Conservation (phyloP, 2,888 invertebrate species). For the Pammene aurita region DNA sequence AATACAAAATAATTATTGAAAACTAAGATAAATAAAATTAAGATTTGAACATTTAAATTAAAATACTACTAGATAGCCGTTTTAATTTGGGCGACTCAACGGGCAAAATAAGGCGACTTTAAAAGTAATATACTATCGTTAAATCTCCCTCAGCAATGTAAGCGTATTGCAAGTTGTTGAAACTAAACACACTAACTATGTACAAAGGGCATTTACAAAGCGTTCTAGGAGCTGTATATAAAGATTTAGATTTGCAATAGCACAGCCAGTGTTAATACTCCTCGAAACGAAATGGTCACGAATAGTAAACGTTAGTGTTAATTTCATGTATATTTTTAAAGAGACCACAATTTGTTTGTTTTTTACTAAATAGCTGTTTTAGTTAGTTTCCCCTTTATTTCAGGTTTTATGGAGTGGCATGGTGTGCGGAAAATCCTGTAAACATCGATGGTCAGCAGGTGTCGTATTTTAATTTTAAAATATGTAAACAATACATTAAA, state of each 20-base stretch:
- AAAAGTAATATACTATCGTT: background rate
- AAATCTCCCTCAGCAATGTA: conserved; percentile 8
- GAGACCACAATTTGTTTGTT: background rate
- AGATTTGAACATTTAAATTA: too few species aligned
- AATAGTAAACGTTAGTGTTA: conserved; percentile 25
- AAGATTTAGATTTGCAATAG: conserved; percentile 20
- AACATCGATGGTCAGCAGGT: too few species aligned
- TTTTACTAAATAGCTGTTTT: background rate
- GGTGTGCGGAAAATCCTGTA: too few species aligned
- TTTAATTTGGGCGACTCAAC: too few species aligned
- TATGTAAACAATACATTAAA: too few species aligned
- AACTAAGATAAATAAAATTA: too few species aligned
- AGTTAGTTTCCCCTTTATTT: too few species aligned
- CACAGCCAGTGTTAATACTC: conserved; percentile 22
- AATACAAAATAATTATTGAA: too few species aligned
- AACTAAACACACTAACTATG: conserved; percentile 8
- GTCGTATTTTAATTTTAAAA: too few species aligned
- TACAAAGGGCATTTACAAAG: conserved; percentile 19
- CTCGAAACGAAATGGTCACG: conserved; percentile 28
- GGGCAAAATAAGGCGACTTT: too few species aligned
- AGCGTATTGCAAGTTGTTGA: conserved; percentile 2
- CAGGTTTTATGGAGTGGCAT: too few species aligned
- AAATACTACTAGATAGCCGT: too few species aligned
- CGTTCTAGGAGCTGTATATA: background rate
- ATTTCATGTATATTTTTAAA: background rate